Evolutionary conservation across 92 coral and sea anemone species (phyloP), one percentile per base, ranked within the genome.

Genomic region (Epizoanthus fatuus): DNA sequence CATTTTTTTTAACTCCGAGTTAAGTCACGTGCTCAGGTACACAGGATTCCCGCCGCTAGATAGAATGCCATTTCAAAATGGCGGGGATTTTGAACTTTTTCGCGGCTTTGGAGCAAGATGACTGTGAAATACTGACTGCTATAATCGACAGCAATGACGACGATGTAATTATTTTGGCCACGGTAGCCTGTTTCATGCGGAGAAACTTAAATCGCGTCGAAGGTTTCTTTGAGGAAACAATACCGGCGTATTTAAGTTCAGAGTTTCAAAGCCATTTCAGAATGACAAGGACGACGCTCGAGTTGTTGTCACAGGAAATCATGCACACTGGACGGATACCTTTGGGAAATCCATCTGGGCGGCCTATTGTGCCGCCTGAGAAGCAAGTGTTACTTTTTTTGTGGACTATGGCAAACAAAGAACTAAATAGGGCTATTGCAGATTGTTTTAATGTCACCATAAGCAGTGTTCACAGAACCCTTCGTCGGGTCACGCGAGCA

Each of bases 401-500:
- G 70, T 83, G 91, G 94, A 60, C 80, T 59, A 62, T 91, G 60
- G 89, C 72, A 9, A 83, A 91, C 75, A 84, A 86, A 84, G 87
- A 88, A 77, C 95, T 90, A 5, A 85, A 71, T 55, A 78, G 85
- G 42, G 78, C 90, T 37, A 80, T 87, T 35, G 91, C 90, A 76
- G 84, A 83, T 60, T 70, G 91, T 4, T 91, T 91, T 79, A 82
- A 87, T 60, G 69, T 84, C 75, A 91, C 91, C 54, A 72, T 66
- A 66, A 91, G 91, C 83, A 91, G 94, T 71, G 83, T 71, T 16
- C 77, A 90, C 91, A 81, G 91, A 75, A 72, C 87, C 65, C 80
- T 85, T 53, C 55, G 80, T 75, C 77, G 91, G 39, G 89, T 84
- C 62, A 80, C 89, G 51, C 63, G 79, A 79, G 94, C 86, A 68